Evolutionary conservation across 2,797 vertebrate genomes (phyloP).

Genomic region (Chloroceryle inda): DNA sequence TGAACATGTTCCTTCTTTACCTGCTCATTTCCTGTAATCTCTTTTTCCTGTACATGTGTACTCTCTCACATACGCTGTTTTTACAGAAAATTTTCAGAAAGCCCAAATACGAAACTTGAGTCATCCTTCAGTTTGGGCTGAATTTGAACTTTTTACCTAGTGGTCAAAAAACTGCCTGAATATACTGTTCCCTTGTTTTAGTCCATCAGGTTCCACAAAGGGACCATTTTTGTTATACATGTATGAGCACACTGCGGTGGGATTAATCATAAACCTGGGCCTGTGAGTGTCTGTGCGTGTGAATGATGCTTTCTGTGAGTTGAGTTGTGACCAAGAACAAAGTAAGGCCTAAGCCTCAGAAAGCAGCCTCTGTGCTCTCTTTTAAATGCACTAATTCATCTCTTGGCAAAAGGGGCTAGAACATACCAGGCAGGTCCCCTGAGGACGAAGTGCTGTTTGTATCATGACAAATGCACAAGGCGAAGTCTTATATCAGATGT

Average conservation of each 20-base stretch:
- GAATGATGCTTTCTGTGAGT: constrained; percentile 81
- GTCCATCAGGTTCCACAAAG: constrained; percentile 74
- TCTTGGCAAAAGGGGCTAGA: constrained; percentile 63
- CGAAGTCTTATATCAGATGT: constrained; percentile 33
- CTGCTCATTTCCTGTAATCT: not conserved
- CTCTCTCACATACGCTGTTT: constrained; percentile 27
- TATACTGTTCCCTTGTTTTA: constrained; percentile 70
- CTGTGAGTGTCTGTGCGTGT: constrained; percentile 63
- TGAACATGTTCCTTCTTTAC: not conserved
- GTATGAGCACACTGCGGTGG: constrained; percentile 52
- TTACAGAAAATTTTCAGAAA: constrained; percentile 61
- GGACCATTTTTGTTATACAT: constrained; percentile 66
- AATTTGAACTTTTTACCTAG: constrained; percentile 74
- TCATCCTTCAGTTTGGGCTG: constrained; percentile 62
- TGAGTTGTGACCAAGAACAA: constrained; percentile 72
- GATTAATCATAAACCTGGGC: constrained; percentile 72
- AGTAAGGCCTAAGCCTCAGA: constrained; percentile 74
- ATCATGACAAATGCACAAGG: constrained; percentile 56
- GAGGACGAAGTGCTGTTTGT: constrained; percentile 20
- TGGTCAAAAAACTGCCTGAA: constrained; percentile 63
- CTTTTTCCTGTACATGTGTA: constrained; percentile 24
- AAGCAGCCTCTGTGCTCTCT: constrained; percentile 78
- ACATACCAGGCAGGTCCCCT: constrained; percentile 65
- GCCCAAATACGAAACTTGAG: constrained; percentile 53
- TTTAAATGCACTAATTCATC: constrained; percentile 80